These are phyloP conservation scores for Ellobius talpinus DNA, from an alignment of 2,113 vertebrate species.

Conservation along the genomic window DNA sequence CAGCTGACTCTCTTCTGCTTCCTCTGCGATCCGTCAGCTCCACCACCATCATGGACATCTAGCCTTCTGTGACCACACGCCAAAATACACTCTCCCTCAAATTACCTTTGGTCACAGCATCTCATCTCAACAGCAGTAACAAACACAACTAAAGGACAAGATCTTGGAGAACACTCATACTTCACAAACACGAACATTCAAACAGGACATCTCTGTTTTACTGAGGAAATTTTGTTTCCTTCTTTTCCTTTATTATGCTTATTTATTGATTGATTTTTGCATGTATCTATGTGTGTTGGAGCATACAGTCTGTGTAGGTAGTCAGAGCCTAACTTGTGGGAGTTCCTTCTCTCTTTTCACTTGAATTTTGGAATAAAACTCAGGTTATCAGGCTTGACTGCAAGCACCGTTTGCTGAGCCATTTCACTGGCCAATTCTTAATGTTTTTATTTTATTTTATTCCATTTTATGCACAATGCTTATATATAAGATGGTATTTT, in stretches of 20 bases:
- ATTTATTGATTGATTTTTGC: not conserved
- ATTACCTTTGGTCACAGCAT: not conserved
- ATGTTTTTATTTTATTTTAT: not conserved
- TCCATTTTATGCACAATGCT: not conserved
- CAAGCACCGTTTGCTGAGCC: not conserved
- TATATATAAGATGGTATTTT: not conserved
- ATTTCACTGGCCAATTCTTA: not conserved
- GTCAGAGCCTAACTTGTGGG: not conserved
- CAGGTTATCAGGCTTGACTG: not conserved
- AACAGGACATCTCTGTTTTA: not conserved
- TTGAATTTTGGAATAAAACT: not conserved
- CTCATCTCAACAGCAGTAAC: not conserved
- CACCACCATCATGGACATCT: not conserved
- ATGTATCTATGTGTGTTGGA: too few relatives aligned
- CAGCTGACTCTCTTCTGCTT: not conserved
- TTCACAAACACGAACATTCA: not conserved
- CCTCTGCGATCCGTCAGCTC: not conserved
- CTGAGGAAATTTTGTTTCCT: not conserved
- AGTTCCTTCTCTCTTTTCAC: not conserved
- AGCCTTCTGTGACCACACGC: not conserved
- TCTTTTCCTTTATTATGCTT: not conserved
- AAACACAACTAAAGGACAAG: not conserved
- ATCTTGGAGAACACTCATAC: not conserved
- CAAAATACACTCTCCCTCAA: not conserved
- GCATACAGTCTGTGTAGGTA: not conserved